Base-by-base conservation (phyloP, 1,140 invertebrate species). In the Lucilia sericata region DNA sequence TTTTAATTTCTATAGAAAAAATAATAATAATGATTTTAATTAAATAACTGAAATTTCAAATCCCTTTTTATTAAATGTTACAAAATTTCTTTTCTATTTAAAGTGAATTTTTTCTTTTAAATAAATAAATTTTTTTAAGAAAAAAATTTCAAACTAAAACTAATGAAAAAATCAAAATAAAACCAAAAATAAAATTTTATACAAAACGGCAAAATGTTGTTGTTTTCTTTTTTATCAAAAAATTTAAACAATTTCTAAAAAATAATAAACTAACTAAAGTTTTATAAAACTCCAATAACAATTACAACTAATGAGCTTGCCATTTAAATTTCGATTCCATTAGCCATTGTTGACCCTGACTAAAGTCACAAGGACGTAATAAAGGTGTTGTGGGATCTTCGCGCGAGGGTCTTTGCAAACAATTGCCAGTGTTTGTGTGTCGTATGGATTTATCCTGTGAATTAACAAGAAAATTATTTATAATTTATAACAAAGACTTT, bases 291-390 rank as follows among this genome's bases (percentile, higher is more conserved):
- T 74, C 36, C 76, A 80, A 85, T 75, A 82, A 84, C 25, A 84
- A 75, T 78, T 84, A 85, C 83, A 80, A 86, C 88, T 90, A 90
- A 88, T 91, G 89, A 47, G 96, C 96, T 92, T 98, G 97, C 97
- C 97, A 98, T 91, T 97, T 96, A 91, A 98, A 98, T 92, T 98
- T 97, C 85, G 95, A 96, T 90, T 97, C 95, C 98, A 99, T 99
- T 78, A 96, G 94, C 98, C 98, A 99, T 90, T 97, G 95, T 91
- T 99, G 98, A 14, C 95, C 95, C 47, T 92, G 88, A 80, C 93
- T 93, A 36, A 93, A 93, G 88, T 95, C 94, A 92, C 98, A 99
- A 21, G 94, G 91, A 55, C 94, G 92, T 88, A 99, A 92, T 80
- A 96, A 91, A 19, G 98, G 96, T 84, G 93, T 92, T 86, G 93